Percentiles rank a stretch among this genome's conserved stretches.
Conservation (phyloP, 2,888 invertebrate species). For the Portevinia maculata region DNA sequence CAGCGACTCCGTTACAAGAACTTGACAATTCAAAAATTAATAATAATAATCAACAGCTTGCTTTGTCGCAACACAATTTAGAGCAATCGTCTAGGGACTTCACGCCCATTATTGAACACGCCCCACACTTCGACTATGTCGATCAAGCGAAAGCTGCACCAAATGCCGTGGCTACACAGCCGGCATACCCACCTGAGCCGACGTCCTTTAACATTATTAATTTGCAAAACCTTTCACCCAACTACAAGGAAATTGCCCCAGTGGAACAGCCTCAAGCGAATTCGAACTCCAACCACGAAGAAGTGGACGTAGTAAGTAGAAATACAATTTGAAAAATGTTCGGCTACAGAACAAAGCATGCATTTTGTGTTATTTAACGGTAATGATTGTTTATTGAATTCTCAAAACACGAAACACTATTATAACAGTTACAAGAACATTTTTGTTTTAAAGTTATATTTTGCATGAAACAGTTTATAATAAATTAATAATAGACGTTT, state of each 20-base stretch:
- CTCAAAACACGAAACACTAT: too few species aligned
- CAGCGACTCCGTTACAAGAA: constrained; percentile 19
- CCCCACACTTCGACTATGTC: background rate
- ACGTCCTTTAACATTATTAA: constrained; percentile 71
- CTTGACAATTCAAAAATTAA: constrained; percentile 16
- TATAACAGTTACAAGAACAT: too few species aligned
- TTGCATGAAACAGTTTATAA: too few species aligned
- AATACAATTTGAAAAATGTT: background rate
- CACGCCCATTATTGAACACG: background rate
- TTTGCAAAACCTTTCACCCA: constrained; percentile 79
- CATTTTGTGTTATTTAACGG: too few species aligned
- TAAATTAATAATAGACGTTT: too few species aligned
- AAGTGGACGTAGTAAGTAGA: constrained; percentile 59
- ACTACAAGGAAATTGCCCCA: constrained; percentile 77
- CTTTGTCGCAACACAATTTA: background rate
- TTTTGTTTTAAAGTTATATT: too few species aligned
- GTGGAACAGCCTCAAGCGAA: background rate
- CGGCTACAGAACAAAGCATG: too few species aligned
- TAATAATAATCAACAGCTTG: background rate
- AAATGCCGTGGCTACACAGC: background rate
- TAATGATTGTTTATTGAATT: too few species aligned
- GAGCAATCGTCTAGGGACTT: constrained; percentile 1
- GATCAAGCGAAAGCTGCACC: background rate
- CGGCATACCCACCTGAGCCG: constrained; percentile 13
- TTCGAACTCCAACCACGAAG: constrained; percentile 5